These are phyloP conservation scores for Phocides pigmalion DNA, from an alignment of 1,140 invertebrate genomes.

Conservation along the genomic window DNA sequence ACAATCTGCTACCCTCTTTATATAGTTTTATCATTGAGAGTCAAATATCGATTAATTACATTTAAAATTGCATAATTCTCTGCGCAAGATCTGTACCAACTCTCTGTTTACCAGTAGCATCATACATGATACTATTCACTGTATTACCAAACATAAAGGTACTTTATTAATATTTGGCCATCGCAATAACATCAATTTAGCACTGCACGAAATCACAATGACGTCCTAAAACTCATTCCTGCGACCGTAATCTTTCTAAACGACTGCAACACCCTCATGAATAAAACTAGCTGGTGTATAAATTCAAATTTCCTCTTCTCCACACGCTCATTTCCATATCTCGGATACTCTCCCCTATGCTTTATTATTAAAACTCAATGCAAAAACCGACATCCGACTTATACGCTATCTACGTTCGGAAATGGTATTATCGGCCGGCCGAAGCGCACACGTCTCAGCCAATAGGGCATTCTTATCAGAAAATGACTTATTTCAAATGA, in stretches of 20 bases:
- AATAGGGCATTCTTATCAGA: conserved; percentile 84
- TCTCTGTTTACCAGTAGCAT: too few species aligned
- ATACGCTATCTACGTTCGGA: conserved; percentile 79
- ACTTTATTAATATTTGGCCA: background rate
- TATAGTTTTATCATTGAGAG: too few species aligned
- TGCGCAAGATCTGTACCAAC: too few species aligned
- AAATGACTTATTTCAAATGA: conserved; percentile 84
- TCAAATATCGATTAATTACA: too few species aligned
- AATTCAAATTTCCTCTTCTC: conserved; percentile 83
- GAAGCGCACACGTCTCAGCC: conserved; percentile 79
- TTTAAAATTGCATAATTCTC: too few species aligned
- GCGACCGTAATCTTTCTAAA: conserved; percentile 54
- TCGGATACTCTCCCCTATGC: conserved; percentile 69
- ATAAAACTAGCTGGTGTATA: conserved; percentile 82
- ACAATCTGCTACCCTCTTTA: too few species aligned
- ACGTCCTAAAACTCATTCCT: conserved; percentile 53
- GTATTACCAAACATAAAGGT: too few species aligned
- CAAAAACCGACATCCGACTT: conserved; percentile 78
- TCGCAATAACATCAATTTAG: background rate
- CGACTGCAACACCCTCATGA: conserved; percentile 62
- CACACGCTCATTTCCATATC: conserved; percentile 82
- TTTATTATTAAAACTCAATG: conserved; percentile 81
- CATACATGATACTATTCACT: too few species aligned
- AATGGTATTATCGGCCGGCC: conserved; percentile 78
- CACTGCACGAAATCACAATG: conserved; percentile 45